Base-by-base conservation (phyloP, 53 echinoderm and acorn worm species). In the Patiria pectinifera region DNA sequence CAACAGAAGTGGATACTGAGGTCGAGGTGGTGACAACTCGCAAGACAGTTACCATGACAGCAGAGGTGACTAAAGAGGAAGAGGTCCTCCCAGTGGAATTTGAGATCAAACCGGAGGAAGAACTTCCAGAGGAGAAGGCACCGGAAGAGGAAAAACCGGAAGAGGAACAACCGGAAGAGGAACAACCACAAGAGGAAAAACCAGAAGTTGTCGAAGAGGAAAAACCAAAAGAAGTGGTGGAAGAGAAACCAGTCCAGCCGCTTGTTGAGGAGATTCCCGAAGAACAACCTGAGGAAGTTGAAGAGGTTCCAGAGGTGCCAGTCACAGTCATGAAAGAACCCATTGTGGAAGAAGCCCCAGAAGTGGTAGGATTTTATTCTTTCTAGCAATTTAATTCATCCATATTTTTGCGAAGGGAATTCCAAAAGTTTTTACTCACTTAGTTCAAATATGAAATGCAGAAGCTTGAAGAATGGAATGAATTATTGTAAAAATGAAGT, bases 1-100 rank as follows among this genome's bases (percentile, higher is more conserved):
- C 94, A 11, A 96, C 96, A 2, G 97, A 97, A 70, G 94, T 97
- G 11, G 97, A 97, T 16, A 97, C 96, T 2, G 96, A 97, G 63
- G 97, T 97, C 61, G 96, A 97, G 82, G 93, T 97, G 21, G 35
- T 96, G 18, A 90, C 93, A n/a, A 91, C 96, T 47, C 93, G 92
- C 48, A 92, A 91, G 80, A 90, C 89, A 12, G 62, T 95, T 82
- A 95, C 92, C 45, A 91, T 95, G 85, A 89, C 95, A n/a, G 80
- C 92, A 76, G 89, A 95, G 76, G 59, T 95, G 11, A 69, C 88
- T 4, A 60, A 85, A 22, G 85, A 92, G 47, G 76, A 85, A 43
- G 92, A 92, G 35, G 71, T 86, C n/a, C 87, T 93, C 45, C 87
- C 88, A 59, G 87, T 87, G 14, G 88, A 93, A 83, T 60, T 87